Evolutionary conservation across 23 tunicate species (phyloP).

Genomic region (Styela clava): DNA sequence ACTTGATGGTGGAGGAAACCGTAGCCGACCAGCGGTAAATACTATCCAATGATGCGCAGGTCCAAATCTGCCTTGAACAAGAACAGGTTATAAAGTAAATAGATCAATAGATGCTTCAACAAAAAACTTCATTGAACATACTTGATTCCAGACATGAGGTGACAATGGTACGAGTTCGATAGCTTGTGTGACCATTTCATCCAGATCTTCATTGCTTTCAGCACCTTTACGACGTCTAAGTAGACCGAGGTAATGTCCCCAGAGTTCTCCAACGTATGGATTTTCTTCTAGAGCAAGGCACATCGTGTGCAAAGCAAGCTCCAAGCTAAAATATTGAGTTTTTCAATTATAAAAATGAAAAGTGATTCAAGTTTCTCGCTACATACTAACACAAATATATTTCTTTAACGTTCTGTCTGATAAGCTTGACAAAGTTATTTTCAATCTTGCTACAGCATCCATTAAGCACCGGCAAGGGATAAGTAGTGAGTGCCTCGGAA

Average conservation of each 20-base stretch:
- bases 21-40: too few species aligned
- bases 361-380: not conserved
- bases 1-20: too few species aligned
- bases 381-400: too few species aligned
- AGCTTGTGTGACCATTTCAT: conserved; percentile 52
- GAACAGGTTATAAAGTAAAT: too few species aligned
- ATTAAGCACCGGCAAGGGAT: not conserved
- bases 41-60: too few species aligned
- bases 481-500: too few species aligned
- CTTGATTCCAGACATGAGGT: conserved; percentile 60
- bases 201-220: conserved; percentile 23
- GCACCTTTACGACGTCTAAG: conserved; percentile 43
- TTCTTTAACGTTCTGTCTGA: not conserved
- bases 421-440: not conserved
- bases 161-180: conserved; percentile 55
- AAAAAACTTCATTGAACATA: too few species aligned
- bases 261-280: conserved; percentile 51
- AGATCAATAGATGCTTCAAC: too few species aligned
- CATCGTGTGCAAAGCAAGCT: conserved; percentile 65
- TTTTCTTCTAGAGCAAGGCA: conserved; percentile 71
- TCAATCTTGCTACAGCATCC: too few species aligned
- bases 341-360: too few species aligned
- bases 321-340: too few species aligned
- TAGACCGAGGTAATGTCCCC: conserved; percentile 68
- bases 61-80: too few species aligned